Evolutionary conservation across 1,140 invertebrate genomes (phyloP).

Genomic region (Dreissena rostriformis): DNA sequence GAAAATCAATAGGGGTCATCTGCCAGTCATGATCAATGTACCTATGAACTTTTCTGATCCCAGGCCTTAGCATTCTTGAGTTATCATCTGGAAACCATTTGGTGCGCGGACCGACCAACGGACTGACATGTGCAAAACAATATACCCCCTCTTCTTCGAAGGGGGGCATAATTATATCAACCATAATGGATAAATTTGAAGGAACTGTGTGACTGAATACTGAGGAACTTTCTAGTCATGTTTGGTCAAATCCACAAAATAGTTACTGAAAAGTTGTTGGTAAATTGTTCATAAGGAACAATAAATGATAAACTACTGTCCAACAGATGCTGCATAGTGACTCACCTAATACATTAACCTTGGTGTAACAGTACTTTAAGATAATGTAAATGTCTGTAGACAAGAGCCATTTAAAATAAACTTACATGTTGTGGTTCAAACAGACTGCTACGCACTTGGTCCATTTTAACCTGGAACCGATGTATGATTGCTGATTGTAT

Average conservation of each 20-base stretch:
- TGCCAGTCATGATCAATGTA: too few species aligned
- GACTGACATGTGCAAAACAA: too few species aligned
- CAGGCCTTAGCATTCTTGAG: too few species aligned
- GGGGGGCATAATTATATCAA: too few species aligned
- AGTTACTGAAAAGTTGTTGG: conserved; percentile 49
- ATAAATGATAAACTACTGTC: conserved; percentile 12
- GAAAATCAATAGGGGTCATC: too few species aligned
- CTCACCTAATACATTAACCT: conserved; percentile 15
- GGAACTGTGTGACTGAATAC: too few species aligned
- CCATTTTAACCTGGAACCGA: conserved; percentile 25
- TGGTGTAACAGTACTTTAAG: conserved; percentile 17
- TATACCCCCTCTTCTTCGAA: too few species aligned
- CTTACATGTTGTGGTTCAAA: conserved; percentile 41
- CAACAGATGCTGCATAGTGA: conserved; percentile 10
- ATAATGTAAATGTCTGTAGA: background rate
- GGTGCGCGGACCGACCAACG: too few species aligned
- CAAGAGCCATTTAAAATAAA: background rate
- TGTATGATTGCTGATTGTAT: background rate
- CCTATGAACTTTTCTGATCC: too few species aligned
- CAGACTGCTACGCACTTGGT: conserved; percentile 31
- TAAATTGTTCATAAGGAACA: conserved; percentile 47
- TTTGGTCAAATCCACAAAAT: background rate
- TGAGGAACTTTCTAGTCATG: too few species aligned
- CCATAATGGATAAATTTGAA: too few species aligned
- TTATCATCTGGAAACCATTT: too few species aligned